Evolutionary conservation across 2,797 vertebrate species (phyloP).

Genomic region (Hylomyscus alleni): DNA sequence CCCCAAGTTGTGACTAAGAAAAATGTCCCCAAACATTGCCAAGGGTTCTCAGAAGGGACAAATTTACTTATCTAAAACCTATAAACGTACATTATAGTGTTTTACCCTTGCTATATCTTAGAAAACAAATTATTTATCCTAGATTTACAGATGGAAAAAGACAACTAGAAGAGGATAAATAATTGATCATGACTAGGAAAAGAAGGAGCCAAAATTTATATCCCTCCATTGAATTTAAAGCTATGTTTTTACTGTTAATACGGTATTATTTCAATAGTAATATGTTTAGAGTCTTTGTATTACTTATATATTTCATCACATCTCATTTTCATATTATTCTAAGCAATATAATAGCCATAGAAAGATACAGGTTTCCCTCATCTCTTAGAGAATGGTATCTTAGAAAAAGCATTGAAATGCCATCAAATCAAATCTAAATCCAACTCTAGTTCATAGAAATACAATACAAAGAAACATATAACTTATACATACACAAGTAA

Average conservation of each 20-base stretch:
- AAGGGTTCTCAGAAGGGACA: neutral
- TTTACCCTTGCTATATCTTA: constrained; percentile 38
- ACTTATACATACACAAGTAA: neutral
- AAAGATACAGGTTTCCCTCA: neutral
- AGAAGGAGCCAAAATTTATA: constrained; percentile 8
- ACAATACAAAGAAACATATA: constrained; percentile 36
- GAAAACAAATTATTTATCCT: constrained; percentile 25
- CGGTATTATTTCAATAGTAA: constrained; percentile 4
- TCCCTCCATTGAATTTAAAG: constrained; percentile 35
- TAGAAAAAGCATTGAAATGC: neutral
- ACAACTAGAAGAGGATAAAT: neutral
- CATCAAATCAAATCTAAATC: constrained; percentile 29
- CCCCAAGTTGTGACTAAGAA: neutral
- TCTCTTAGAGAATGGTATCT: neutral
- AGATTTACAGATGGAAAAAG: constrained; percentile 54
- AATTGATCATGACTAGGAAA: constrained; percentile 19
- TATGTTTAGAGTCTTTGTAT: neutral
- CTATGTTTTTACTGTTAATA: constrained; percentile 19
- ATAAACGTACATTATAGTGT: constrained; percentile 16
- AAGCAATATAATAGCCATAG: neutral
- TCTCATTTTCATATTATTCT: neutral
- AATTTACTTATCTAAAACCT: neutral
- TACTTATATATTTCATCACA: constrained; percentile 4
- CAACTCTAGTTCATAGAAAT: neutral
- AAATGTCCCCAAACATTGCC: constrained; percentile 1